These are phyloP conservation scores for Microcebus jonahi DNA, from an alignment of 2,113 vertebrate species.

Conservation along the genomic window DNA sequence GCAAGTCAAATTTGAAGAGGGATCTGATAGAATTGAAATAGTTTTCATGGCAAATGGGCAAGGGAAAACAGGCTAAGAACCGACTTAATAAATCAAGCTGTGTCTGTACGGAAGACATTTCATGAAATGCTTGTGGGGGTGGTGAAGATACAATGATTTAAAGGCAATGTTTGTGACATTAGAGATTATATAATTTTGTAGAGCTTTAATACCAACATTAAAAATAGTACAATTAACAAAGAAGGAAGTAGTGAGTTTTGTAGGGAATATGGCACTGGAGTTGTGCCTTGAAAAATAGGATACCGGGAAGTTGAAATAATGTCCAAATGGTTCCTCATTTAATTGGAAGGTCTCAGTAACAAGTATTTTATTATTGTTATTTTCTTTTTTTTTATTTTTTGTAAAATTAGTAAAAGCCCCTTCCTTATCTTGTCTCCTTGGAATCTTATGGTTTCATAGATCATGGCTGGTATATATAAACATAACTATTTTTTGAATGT, in stretches of 20 bases:
- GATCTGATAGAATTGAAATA: slow-evolving; percentile 67
- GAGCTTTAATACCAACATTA: background rate
- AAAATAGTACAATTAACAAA: background rate
- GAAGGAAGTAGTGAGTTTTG: background rate
- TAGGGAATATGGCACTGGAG: background rate
- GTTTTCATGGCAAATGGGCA: slow-evolving; percentile 45
- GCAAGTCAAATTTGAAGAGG: slow-evolving; percentile 71
- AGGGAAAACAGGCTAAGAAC: slow-evolving; percentile 41
- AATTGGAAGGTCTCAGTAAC: background rate
- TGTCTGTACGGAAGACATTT: slow-evolving; percentile 28
- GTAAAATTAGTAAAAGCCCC: background rate
- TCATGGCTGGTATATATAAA: background rate
- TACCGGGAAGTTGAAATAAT: background rate
- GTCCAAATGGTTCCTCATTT: background rate
- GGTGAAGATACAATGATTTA: background rate
- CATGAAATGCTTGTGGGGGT: background rate
- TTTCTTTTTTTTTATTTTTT: background rate
- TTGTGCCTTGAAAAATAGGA: background rate
- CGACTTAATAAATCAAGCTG: slow-evolving; percentile 66
- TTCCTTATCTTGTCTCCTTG: background rate
- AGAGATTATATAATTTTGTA: background rate
- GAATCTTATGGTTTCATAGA: background rate
- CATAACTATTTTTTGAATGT: background rate
- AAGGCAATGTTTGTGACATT: background rate
- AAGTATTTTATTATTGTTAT: background rate